Base-by-base conservation (phyloP, 2,797 vertebrate species). In the Pempheris klunzingeri region DNA sequence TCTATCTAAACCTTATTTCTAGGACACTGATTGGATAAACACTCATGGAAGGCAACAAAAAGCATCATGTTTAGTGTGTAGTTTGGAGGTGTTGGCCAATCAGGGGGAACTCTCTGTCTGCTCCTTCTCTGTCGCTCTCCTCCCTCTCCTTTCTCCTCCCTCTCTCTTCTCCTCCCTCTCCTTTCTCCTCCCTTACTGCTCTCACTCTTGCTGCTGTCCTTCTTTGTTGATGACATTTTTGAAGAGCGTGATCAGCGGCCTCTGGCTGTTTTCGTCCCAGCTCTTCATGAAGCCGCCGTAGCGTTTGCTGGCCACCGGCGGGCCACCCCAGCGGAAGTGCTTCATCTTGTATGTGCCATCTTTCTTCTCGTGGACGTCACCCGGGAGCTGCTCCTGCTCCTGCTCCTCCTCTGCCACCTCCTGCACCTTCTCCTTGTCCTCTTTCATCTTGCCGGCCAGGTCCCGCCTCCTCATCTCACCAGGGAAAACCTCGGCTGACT, bases 281-380 rank as follows among this genome's bases (percentile, higher is more conserved):
- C 96, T 95, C 82, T 91, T 96, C 96, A 98, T 97, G 92, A 98
- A 97, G 81, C 97, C 97, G 0, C 97, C 97, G 0, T 99, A 98
- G 80, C 97, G 96, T 82, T 98, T 99, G 90, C 90, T 94, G 83
- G 96, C 94, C n/a, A n/a, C n/a, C 11, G 91, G 92, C 0, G 95
- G 96, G 0, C 78, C 61, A 5, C 94, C 91, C 97, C 97, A 97
- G 39, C 96, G 95, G 69, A 97, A 97, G 67, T 95, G 97, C 58
- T 88, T 93, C 94, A 96, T 95, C 89, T 88, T 94, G 67, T 97
- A 97, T 1, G 88, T 52, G 5, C 87, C 88, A 0, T 95, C 92
- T 20, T 92, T 93, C 90, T 95, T 95, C 78, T 92, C 79, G 57
- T 93, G 58, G 62, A 54, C 65, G 5, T 72, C 57, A 0, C 50